phyloP scores from a whole-genome alignment of 2,888 invertebrate species.

The Monopis laevigella region DNA sequence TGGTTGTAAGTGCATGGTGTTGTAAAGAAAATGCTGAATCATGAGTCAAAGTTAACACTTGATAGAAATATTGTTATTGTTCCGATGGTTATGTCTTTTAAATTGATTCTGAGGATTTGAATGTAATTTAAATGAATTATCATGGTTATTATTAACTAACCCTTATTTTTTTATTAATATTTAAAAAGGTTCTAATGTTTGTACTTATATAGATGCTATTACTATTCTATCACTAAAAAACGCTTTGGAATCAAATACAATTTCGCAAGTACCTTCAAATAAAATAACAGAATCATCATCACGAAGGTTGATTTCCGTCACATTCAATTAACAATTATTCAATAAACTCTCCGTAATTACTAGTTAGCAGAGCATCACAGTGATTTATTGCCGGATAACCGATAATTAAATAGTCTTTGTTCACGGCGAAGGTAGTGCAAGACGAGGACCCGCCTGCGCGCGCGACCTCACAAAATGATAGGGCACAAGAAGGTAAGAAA shows the following conservation, averaged over 20 bases:
- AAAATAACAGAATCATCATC: not conserved
- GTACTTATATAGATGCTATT: no score
- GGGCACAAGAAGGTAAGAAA: not conserved
- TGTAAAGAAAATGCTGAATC: conserved; percentile 5
- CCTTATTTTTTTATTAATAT: no score
- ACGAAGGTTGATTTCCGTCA: conserved; percentile 8
- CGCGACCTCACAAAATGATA: conserved; percentile 18
- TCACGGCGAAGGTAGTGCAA: conserved; percentile 27
- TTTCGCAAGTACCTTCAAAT: no score
- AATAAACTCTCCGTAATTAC: conserved; percentile 53
- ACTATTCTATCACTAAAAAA: no score
- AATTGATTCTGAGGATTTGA: no score
- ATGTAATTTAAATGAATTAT: no score
- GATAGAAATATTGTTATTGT: conserved; percentile 1
- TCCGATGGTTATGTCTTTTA: no score
- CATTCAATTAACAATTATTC: conserved; percentile 60
- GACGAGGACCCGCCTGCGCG: conserved; percentile 12
- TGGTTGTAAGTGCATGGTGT: no score
- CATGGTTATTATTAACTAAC: no score
- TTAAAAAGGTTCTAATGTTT: no score
- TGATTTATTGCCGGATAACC: conserved; percentile 56
- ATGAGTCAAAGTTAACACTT: conserved; percentile 2
- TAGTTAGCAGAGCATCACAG: conserved; percentile 29
- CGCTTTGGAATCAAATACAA: no score
- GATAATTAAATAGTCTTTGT: conserved; percentile 61